phyloP scores from a whole-genome alignment of 2,113 vertebrate genomes.

The Eleginops maclovinus region DNA sequence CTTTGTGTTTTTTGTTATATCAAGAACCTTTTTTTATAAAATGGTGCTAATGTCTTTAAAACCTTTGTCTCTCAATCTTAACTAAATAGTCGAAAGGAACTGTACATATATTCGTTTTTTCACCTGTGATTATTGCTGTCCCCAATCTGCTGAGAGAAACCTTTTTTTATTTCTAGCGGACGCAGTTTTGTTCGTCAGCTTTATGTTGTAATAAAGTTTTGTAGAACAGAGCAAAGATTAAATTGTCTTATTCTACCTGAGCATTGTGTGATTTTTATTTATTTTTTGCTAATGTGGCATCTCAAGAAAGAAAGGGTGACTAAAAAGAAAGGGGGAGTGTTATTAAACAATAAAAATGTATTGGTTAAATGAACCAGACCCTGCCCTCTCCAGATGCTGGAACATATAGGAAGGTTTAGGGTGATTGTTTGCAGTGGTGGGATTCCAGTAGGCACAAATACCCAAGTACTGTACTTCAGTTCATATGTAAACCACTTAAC shows the following conservation, averaged over 20 bases:
- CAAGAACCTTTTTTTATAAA: slow-evolving; percentile 46
- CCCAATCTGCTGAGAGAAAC: slow-evolving; percentile 32
- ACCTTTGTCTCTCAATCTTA: slow-evolving; percentile 30
- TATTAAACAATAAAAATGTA: background rate
- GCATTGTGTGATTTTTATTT: slow-evolving; percentile 7
- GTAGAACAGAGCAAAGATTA: slow-evolving; percentile 81
- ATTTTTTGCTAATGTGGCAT: background rate
- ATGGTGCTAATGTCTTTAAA: slow-evolving; percentile 72
- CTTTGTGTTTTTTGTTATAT: slow-evolving; percentile 22
- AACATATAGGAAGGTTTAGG: background rate
- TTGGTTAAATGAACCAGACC: background rate
- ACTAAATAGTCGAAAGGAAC: slow-evolving; percentile 26
- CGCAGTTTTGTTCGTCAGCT: slow-evolving; percentile 82
- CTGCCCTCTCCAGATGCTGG: background rate
- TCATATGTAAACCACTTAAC: background rate
- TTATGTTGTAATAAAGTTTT: slow-evolving; percentile 87
- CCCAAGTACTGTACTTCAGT: background rate
- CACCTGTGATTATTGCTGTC: slow-evolving; percentile 31
- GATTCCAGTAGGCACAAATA: background rate
- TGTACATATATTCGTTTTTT: slow-evolving; percentile 49
- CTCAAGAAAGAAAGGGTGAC: background rate
- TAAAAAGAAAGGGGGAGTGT: background rate
- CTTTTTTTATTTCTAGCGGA: slow-evolving; percentile 59
- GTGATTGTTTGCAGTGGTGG: background rate
- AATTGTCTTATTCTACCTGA: slow-evolving; percentile 60